Conservation (phyloP, 2,888 invertebrate genomes). For the Bombylius discolor region DNA sequence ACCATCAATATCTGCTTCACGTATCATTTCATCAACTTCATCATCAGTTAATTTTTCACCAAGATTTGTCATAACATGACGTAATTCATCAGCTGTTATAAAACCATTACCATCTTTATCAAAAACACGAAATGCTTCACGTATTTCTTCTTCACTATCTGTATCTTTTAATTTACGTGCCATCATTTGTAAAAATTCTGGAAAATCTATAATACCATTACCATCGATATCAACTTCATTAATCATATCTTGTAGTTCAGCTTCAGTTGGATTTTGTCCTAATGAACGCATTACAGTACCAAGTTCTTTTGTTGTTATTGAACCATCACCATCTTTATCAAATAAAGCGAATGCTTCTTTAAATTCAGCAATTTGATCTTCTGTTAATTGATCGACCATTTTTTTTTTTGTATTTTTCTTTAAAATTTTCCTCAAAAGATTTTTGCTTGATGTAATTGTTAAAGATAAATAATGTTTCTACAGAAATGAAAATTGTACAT, state of each 20-base stretch:
- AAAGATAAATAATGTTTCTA: neutral
- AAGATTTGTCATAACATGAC: conserved; percentile 97
- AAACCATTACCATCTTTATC: conserved; percentile 99
- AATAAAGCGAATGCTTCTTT: conserved; percentile 99
- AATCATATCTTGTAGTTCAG: conserved; percentile 99
- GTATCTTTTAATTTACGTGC: conserved; percentile 97
- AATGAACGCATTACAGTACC: conserved; percentile 98
- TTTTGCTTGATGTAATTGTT: neutral
- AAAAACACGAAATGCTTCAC: conserved; percentile 94
- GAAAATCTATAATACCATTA: conserved; percentile 96
- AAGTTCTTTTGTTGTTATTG: conserved; percentile 98
- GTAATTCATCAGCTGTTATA: conserved; percentile 90
- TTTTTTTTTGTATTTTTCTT: neutral
- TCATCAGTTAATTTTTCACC: conserved; percentile 98
- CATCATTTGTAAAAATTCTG: conserved; percentile 98
- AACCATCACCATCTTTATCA: conserved; percentile 99
- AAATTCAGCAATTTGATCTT: conserved; percentile 99
- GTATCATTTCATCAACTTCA: conserved; percentile 98
- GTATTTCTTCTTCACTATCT: conserved; percentile 94
- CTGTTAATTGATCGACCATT: conserved; percentile 87
- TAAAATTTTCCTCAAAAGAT: too few species aligned
- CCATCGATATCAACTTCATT: conserved; percentile 88
- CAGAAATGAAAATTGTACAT: neutral
- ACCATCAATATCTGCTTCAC: conserved; percentile 95
- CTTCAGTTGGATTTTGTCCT: conserved; percentile 98